These are phyloP conservation scores for Drosophila antonietae DNA, from an alignment of 2,888 invertebrate genomes.

Conservation along the genomic window DNA sequence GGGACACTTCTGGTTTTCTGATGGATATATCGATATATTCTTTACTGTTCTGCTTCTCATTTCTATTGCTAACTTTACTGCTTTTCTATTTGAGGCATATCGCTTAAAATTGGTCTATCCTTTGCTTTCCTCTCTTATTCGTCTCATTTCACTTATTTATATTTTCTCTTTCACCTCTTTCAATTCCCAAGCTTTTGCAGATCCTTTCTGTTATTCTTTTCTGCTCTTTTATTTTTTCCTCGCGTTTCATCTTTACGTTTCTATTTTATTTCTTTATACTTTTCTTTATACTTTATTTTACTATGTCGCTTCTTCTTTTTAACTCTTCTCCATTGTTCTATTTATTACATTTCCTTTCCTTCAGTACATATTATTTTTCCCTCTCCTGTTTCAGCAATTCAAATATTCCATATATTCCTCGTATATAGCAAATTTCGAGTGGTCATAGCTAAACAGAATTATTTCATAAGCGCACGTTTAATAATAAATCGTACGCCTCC, in stretches of 20 bases:
- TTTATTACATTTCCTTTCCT: neutral
- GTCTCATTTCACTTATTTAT: too few relatives aligned
- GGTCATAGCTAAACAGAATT: slow-evolving; percentile 1
- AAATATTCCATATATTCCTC: neutral
- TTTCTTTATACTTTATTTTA: too few relatives aligned
- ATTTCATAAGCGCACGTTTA: slow-evolving; percentile 19
- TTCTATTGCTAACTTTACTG: neutral
- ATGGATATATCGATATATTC: neutral
- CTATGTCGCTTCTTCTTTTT: neutral
- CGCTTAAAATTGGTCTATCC: too few relatives aligned
- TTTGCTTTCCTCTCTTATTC: too few relatives aligned
- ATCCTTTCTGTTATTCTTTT: too few relatives aligned
- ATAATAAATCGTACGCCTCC: slow-evolving; percentile 1
- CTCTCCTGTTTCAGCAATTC: neutral
- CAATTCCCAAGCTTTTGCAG: too few relatives aligned
- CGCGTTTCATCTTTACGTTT: too few relatives aligned
- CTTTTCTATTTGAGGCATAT: too few relatives aligned
- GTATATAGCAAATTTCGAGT: neutral
- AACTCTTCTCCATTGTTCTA: neutral
- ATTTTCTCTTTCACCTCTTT: neutral
- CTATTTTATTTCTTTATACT: too few relatives aligned
- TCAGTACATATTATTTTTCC: neutral
- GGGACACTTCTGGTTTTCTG: neutral
- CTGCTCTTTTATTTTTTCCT: too few relatives aligned
- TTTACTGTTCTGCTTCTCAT: neutral